These are phyloP conservation scores for Bubo scandiacus DNA, from an alignment of 2,113 vertebrate genomes.

Conservation along the genomic window DNA sequence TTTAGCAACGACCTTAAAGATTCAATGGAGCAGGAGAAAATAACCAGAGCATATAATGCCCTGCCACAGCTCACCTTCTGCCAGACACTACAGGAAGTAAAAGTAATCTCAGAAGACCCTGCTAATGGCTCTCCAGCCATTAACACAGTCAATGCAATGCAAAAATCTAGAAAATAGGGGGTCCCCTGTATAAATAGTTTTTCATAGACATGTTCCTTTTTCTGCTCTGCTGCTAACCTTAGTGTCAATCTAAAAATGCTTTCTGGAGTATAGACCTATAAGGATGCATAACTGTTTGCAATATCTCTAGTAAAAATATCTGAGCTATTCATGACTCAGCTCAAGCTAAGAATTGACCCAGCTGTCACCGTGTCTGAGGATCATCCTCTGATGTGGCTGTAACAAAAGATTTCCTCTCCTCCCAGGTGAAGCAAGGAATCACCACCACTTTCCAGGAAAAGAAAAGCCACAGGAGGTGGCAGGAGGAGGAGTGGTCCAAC, in stretches of 20 bases:
- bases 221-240: not conserved
- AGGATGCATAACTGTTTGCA: not conserved
- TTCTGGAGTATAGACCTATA: not conserved
- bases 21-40: not conserved
- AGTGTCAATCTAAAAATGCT: not conserved
- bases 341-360: not conserved
- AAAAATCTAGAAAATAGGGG: not conserved
- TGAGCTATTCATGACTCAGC: not conserved
- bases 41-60: not conserved
- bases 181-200: not conserved
- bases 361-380: not conserved
- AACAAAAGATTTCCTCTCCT: not conserved
- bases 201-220: not conserved
- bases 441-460: not conserved
- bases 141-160: not conserved
- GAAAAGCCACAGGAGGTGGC: not conserved
- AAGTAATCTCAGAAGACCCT: not conserved
- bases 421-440: not conserved
- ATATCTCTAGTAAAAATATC: not conserved
- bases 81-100: not conserved
- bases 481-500: not conserved
- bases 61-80: not conserved
- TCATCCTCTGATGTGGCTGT: not conserved
- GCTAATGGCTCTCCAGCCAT: not conserved
- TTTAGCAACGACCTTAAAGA: not conserved